These are phyloP conservation scores for Microplitis mediator DNA, from an alignment of 1,140 invertebrate species.

Conservation along the genomic window DNA sequence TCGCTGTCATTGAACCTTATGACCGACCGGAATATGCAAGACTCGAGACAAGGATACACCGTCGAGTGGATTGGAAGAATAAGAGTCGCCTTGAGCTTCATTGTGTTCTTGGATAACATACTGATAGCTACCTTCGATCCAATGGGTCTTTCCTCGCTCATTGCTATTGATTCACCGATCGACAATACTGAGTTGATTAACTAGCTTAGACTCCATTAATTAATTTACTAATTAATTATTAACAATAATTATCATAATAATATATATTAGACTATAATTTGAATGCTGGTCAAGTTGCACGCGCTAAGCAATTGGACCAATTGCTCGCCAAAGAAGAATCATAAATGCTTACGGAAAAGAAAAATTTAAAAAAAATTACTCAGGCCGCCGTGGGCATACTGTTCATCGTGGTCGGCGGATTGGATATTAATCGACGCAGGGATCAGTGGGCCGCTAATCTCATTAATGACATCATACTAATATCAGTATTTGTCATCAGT, in stretches of 20 bases:
- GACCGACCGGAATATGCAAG: constrained; percentile 75
- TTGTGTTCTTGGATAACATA: constrained; percentile 78
- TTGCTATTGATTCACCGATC: neutral
- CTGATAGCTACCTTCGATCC: constrained; percentile 81
- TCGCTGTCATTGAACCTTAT: constrained; percentile 75
- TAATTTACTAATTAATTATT: neutral
- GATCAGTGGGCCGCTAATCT: constrained; percentile 74
- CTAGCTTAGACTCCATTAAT: neutral
- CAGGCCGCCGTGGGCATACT: constrained; percentile 79
- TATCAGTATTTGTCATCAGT: constrained; percentile 80
- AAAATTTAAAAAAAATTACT: constrained; percentile 12
- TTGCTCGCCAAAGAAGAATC: neutral
- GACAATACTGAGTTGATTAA: neutral
- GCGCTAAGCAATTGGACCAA: constrained; percentile 31
- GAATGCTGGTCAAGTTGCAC: neutral
- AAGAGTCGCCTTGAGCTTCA: constrained; percentile 73
- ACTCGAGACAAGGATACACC: constrained; percentile 70
- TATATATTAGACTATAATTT: neutral
- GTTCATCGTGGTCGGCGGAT: constrained; percentile 78
- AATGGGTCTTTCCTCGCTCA: constrained; percentile 41
- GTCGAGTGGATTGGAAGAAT: constrained; percentile 74
- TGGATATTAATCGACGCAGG: constrained; percentile 76
- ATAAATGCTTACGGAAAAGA: neutral
- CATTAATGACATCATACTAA: constrained; percentile 79
- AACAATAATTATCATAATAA: neutral